Percentiles rank a stretch among this genome's conserved stretches.
Conservation (phyloP, 2,888 invertebrate genomes). For the Alloscopus bannaensis region DNA sequence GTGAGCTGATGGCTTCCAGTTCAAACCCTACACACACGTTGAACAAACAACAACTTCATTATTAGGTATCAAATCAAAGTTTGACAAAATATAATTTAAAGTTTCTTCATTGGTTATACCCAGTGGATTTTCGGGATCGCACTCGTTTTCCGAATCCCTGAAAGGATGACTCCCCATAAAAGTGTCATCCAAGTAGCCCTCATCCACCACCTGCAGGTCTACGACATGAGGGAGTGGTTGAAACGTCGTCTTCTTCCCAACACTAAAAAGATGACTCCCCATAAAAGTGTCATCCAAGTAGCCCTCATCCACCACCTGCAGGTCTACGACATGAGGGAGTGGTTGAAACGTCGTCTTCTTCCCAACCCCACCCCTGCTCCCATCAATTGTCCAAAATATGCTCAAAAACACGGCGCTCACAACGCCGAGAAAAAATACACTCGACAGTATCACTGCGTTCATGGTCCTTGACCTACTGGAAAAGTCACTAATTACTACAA, state of each 20-base stretch:
- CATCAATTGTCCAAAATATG: constrained; percentile 54
- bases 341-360: constrained; percentile 69
- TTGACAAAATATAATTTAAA: neutral
- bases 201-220: constrained; percentile 67
- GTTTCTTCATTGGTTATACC: constrained; percentile 44
- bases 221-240: constrained; percentile 68
- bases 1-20: constrained; percentile 88
- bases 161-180: constrained; percentile 32
- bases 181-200: constrained; percentile 57
- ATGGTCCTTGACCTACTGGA: constrained; percentile 47
- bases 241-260: constrained; percentile 61
- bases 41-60: constrained; percentile 13
- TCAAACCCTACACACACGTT: constrained; percentile 76
- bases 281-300: too few species aligned
- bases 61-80: neutral
- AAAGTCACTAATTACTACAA: constrained; percentile 34
- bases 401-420: constrained; percentile 66
- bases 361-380: neutral
- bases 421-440: constrained; percentile 67
- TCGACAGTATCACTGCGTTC: constrained; percentile 58
- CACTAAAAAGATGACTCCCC: too few species aligned
- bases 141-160: constrained; percentile 65
- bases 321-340: constrained; percentile 65
- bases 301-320: constrained; percentile 64
- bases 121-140: constrained; percentile 71